These are phyloP conservation scores for Sandelia bainsii DNA, from an alignment of 2,797 vertebrate genomes.

Conservation along the genomic window DNA sequence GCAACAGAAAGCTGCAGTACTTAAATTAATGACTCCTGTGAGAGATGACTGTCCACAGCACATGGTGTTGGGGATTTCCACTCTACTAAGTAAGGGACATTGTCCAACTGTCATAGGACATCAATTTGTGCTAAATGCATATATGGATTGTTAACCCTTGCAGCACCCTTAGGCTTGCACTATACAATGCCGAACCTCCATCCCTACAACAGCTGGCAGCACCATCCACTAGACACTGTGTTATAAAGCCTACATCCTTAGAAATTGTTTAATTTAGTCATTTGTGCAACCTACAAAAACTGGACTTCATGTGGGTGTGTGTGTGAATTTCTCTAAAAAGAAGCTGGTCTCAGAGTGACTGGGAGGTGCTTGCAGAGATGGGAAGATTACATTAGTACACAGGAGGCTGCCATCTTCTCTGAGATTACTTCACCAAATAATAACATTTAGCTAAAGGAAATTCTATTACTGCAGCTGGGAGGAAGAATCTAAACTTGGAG, in stretches of 20 bases:
- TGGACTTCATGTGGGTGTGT: slow-evolving; percentile 36
- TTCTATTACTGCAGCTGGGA: slow-evolving; percentile 81
- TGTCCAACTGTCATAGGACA: slow-evolving; percentile 81
- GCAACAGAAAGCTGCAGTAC: slow-evolving; percentile 35
- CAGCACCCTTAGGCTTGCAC: slow-evolving; percentile 42
- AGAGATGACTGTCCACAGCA: slow-evolving; percentile 56
- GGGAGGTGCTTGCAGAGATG: slow-evolving; percentile 63
- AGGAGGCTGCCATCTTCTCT: slow-evolving; percentile 76
- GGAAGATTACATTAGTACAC: slow-evolving; percentile 80
- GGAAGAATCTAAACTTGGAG: slow-evolving; percentile 62
- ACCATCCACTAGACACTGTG: slow-evolving; percentile 23
- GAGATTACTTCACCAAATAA: slow-evolving; percentile 82
- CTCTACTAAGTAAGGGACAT: slow-evolving; percentile 64
- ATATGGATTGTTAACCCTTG: slow-evolving; percentile 64
- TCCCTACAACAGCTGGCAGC: slow-evolving; percentile 45
- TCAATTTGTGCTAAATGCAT: slow-evolving; percentile 71
- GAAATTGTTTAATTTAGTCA: slow-evolving; percentile 44
- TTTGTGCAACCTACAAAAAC: slow-evolving; percentile 44
- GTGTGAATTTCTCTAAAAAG: slow-evolving; percentile 58
- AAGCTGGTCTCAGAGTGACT: slow-evolving; percentile 65
- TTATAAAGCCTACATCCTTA: slow-evolving; percentile 55
- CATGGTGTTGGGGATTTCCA: slow-evolving; percentile 79
- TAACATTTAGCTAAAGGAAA: slow-evolving; percentile 83
- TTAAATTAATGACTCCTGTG: slow-evolving; percentile 52
- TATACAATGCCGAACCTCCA: slow-evolving; percentile 32